Base-by-base conservation (phyloP, 2,113 vertebrate genomes). In the Myodes glareolus region DNA sequence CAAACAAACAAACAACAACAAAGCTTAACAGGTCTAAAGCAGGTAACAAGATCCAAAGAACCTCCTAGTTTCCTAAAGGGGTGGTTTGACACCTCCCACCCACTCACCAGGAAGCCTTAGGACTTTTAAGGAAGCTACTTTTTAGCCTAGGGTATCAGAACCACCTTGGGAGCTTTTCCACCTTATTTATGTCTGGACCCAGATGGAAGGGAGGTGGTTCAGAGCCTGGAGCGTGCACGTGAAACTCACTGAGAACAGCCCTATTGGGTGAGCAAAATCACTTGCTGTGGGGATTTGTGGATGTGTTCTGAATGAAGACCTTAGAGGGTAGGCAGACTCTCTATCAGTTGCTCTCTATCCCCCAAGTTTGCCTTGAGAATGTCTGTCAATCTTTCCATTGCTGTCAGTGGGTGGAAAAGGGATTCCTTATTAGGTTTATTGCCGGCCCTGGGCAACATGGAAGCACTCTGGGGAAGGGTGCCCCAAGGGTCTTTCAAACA, bases 41-140 rank as follows among this genome's bases (percentile, higher is more conserved):
- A 88, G 82, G 78, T 90, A 73, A 95, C 29, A 91, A 76, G 77
- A 95, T 73, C 47, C 85, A 86, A 58, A 84, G 93, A 91, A 0
- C 75, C 47, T 77, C 11, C 50, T 29, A 70, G 27, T 80, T 95
- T 97, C 76, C 58, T 88, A 63, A 78, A 91, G 50, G 90, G 86
- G 73, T 92, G 50, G 33, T 95, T 50, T 72, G 91, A 86, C 76
- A 75, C 9, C 5, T 12, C 5, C 39, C 2, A 8, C 6, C 33
- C 23, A 42, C 39, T 39, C 3, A 13, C 29, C 68, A 73, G n/a
- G 81, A 92, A 85, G 5, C 27, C 82, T 70, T 81, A 19, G 23
- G 87, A 72, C 27, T 90, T 97, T 77, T 94, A 50, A 73, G 70
- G 25, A 9, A 8, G 7, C 68, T 81, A 33, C 13, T 86, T 94